A percentile compares a stretch with the other conserved stretches of the same genome.
These are phyloP conservation scores for Acronicta psi DNA, from an alignment of 2,888 invertebrate genomes.

Conservation along the genomic window DNA sequence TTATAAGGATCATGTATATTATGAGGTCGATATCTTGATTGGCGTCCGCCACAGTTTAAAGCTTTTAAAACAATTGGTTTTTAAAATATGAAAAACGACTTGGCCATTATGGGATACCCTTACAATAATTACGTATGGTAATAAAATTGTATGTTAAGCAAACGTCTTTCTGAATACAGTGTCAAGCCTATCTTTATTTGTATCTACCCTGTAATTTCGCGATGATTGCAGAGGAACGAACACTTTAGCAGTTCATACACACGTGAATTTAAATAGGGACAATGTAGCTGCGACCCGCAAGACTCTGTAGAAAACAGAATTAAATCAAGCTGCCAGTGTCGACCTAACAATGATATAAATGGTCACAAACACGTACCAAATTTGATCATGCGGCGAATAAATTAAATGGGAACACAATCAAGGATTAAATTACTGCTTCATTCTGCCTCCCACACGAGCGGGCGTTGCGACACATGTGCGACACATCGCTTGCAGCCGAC, in stretches of 20 bases:
- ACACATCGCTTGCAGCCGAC: slow-evolving; percentile 73
- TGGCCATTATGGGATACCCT: slow-evolving; percentile 52
- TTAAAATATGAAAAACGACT: slow-evolving; percentile 62
- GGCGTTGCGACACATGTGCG: slow-evolving; percentile 81
- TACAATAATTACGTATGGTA: slow-evolving; percentile 64
- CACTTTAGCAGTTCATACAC: slow-evolving; percentile 44
- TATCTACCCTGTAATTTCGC: slow-evolving; percentile 59
- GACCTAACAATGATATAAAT: slow-evolving; percentile 78
- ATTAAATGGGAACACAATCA: slow-evolving; percentile 88
- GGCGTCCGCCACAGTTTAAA: slow-evolving; percentile 70
- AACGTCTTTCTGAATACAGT: slow-evolving; percentile 57
- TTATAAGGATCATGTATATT: slow-evolving; percentile 72
- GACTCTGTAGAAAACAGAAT: slow-evolving; percentile 67
- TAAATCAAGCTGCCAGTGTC: slow-evolving; percentile 70
- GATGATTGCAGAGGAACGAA: slow-evolving; percentile 55
- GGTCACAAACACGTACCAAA: slow-evolving; percentile 84
- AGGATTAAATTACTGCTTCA: slow-evolving; percentile 87
- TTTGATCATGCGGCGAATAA: slow-evolving; percentile 87
- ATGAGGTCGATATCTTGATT: slow-evolving; percentile 74
- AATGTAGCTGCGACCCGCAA: slow-evolving; percentile 60
- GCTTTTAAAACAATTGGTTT: slow-evolving; percentile 64
- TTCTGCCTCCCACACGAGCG: slow-evolving; percentile 84
- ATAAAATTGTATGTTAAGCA: slow-evolving; percentile 59
- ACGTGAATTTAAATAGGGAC: slow-evolving; percentile 58
- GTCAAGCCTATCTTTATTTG: slow-evolving; percentile 59